Conservation (phyloP, 2,888 invertebrate genomes). For the Dysmachus trigonus region DNA sequence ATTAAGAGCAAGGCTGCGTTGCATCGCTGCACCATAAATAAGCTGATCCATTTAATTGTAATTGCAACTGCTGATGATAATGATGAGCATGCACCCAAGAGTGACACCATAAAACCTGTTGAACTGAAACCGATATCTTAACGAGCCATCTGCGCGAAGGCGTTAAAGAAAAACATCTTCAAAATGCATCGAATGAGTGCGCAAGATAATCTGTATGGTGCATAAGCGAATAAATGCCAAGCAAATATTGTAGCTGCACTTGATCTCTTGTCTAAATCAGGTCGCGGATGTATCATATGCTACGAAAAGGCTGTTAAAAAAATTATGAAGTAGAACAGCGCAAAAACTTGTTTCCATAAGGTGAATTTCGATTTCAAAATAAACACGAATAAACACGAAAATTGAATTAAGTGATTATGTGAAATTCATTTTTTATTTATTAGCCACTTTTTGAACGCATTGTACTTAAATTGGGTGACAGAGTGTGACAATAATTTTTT, state of each 20-base stretch:
- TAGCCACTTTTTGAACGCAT: not conserved
- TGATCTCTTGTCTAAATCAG: not conserved
- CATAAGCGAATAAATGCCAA: not conserved
- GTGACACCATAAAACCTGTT: not conserved
- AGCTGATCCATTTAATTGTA: not conserved
- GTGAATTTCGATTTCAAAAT: not conserved
- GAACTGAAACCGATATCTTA: not conserved
- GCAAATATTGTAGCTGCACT: not conserved
- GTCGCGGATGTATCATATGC: not conserved
- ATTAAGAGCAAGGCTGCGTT: not conserved
- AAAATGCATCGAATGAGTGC: not conserved
- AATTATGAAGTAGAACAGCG: not conserved
- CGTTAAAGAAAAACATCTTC: not conserved
- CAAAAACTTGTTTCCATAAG: not conserved
- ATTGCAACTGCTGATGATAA: not conserved
- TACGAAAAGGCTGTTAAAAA: not conserved
- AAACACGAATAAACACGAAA: not conserved
- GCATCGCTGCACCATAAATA: not conserved
- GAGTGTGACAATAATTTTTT: not conserved
- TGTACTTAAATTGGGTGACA: not conserved
- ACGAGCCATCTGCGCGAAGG: not conserved
- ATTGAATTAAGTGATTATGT: not conserved
- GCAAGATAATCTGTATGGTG: not conserved
- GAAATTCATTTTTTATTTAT: not conserved
- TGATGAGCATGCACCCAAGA: not conserved